These are phyloP conservation scores for Lepus timidus DNA, from an alignment of 2,113 vertebrate species.

Conservation along the genomic window DNA sequence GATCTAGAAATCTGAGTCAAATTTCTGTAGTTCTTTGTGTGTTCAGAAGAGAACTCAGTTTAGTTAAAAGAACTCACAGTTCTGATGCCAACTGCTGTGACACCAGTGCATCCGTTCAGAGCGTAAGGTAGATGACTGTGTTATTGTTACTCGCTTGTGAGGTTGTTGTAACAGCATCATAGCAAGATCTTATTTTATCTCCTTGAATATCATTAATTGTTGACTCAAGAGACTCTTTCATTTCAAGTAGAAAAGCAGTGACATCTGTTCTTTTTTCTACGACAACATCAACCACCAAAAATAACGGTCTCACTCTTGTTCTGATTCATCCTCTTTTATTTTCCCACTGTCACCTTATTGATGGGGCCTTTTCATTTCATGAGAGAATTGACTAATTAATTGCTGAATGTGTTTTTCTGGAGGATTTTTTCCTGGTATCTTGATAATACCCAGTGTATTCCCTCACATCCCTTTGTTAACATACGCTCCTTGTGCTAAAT, in stretches of 20 bases:
- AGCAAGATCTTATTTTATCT: conserved; percentile 22
- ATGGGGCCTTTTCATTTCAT: not conserved
- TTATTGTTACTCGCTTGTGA: not conserved
- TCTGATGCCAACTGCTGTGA: not conserved
- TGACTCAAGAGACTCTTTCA: not conserved
- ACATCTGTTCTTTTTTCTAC: not conserved
- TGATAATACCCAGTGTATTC: not conserved
- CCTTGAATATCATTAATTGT: not conserved
- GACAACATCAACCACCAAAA: not conserved
- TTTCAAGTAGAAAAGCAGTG: not conserved
- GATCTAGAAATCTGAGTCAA: not conserved
- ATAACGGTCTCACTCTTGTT: not conserved
- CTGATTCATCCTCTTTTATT: not conserved
- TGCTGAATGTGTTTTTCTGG: not conserved
- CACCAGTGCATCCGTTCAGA: not conserved
- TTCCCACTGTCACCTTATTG: not conserved
- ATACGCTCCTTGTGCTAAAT: conserved; percentile 1
- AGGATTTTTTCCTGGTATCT: conserved; percentile 13
- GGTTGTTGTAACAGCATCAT: not conserved
- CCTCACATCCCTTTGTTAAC: not conserved
- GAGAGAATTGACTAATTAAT: not conserved
- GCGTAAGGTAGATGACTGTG: not conserved
- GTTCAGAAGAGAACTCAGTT: not conserved
- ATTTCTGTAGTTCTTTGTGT: not conserved
- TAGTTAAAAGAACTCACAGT: not conserved